A percentile compares a stretch with the other conserved stretches of the same genome.
Conservation (phyloP, 2,888 invertebrate genomes). For the Pyralis farinalis region DNA sequence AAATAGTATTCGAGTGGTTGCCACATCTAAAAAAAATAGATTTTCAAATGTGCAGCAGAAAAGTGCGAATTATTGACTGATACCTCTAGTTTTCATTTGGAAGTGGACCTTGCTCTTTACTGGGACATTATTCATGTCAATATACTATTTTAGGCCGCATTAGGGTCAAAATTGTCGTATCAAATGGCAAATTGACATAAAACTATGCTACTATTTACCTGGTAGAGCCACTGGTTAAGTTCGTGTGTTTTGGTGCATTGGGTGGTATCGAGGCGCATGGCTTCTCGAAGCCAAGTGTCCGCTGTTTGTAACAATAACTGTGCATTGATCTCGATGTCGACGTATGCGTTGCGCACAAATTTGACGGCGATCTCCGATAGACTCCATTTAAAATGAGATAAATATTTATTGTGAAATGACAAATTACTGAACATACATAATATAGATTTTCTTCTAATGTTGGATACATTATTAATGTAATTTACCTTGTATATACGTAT, state of each 20-base stretch:
- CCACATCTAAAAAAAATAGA: too few species aligned
- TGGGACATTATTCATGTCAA: too few species aligned
- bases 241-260: conserved; percentile 24
- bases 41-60: too few species aligned
- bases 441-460: conserved; percentile 62
- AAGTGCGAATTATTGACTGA: too few species aligned
- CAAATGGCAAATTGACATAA: too few species aligned
- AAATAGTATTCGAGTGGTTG: too few species aligned
- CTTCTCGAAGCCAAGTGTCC: conserved; percentile 10
- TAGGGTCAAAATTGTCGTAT: too few species aligned
- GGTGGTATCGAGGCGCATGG: conserved; percentile 16
- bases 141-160: too few species aligned
- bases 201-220: too few species aligned
- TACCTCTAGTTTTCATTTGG: too few species aligned
- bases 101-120: too few species aligned
- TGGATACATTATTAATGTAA: conserved; percentile 65
- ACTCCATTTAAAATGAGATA: conserved; percentile 56
- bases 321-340: conserved; percentile 12
- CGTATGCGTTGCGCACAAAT: conserved; percentile 60
- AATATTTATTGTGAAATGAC: conserved; percentile 50
- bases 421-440: conserved; percentile 50
- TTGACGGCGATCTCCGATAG: conserved; percentile 53
- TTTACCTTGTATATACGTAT: conserved; percentile 78
- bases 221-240: background rate
- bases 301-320: conserved; percentile 24